phyloP scores from a whole-genome alignment of 2,113 vertebrate genomes.

The Otocyon megalotis region DNA sequence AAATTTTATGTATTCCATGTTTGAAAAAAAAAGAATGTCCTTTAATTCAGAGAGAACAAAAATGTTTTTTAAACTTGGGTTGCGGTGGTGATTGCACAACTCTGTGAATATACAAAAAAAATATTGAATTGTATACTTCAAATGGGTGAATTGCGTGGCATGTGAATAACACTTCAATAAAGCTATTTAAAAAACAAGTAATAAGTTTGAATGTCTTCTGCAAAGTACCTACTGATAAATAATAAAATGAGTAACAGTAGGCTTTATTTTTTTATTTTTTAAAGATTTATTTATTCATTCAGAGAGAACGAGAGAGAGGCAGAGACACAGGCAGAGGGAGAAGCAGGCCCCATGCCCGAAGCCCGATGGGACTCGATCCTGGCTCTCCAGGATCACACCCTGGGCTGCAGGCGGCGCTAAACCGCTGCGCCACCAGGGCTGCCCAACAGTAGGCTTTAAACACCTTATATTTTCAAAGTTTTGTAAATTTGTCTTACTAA shows the following conservation, averaged over 20 bases:
- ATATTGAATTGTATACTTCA: neutral
- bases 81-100: neutral
- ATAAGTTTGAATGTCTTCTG: neutral
- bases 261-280: neutral
- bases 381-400: too few relatives aligned
- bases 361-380: too few relatives aligned
- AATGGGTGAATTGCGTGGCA: neutral
- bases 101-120: neutral
- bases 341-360: too few relatives aligned
- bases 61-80: neutral
- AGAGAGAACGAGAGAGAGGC: too few relatives aligned
- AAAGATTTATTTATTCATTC: too few relatives aligned
- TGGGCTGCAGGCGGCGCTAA: too few relatives aligned
- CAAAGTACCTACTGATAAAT: neutral
- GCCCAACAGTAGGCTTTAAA: neutral
- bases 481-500: neutral
- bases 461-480: neutral
- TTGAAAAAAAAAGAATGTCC: neutral
- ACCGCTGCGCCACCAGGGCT: too few relatives aligned
- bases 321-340: too few relatives aligned
- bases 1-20: neutral
- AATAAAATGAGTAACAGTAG: neutral
- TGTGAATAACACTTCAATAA: neutral
- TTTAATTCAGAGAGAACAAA: conserved; percentile 4
- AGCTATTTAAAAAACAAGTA: neutral